Evolutionary conservation across 2,113 vertebrate species (phyloP).

Genomic region (Aspidoscelis tigris): DNA sequence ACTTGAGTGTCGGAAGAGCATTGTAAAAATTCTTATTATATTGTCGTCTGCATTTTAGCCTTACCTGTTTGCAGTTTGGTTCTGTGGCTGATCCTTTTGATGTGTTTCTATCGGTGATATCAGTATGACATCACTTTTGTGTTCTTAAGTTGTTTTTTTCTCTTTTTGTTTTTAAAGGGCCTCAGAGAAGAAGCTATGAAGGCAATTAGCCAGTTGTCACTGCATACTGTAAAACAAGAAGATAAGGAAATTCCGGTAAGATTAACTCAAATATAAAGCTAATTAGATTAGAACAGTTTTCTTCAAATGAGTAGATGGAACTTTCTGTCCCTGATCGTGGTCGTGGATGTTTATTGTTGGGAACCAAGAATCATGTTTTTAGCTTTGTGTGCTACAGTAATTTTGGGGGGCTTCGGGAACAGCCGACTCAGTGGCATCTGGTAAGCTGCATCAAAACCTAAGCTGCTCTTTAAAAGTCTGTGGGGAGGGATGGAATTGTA

Average conservation of each 20-base stretch:
- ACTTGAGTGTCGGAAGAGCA: neutral
- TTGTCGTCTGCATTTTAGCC: neutral
- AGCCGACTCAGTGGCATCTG: neutral
- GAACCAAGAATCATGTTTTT: neutral
- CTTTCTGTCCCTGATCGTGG: neutral
- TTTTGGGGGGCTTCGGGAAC: neutral
- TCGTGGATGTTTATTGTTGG: neutral
- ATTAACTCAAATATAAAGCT: neutral
- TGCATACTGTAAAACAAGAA: conserved; percentile 80
- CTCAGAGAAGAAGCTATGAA: conserved; percentile 83
- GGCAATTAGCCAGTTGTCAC: conserved; percentile 78
- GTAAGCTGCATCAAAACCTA: neutral
- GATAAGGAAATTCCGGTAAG: conserved; percentile 77
- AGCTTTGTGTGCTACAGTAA: too few relatives aligned
- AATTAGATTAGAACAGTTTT: neutral
- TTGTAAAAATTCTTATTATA: neutral
- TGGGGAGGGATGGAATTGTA: conserved; percentile 23
- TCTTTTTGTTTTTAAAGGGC: conserved; percentile 67
- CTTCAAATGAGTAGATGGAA: neutral
- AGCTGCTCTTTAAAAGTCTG: neutral
- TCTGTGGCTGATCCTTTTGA: neutral
- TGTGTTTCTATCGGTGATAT: neutral
- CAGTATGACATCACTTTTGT: neutral
- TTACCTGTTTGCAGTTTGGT: neutral
- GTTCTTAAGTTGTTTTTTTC: conserved; percentile 28